phyloP scores from a whole-genome alignment of 2,113 vertebrate genomes.

The Scomber colias region DNA sequence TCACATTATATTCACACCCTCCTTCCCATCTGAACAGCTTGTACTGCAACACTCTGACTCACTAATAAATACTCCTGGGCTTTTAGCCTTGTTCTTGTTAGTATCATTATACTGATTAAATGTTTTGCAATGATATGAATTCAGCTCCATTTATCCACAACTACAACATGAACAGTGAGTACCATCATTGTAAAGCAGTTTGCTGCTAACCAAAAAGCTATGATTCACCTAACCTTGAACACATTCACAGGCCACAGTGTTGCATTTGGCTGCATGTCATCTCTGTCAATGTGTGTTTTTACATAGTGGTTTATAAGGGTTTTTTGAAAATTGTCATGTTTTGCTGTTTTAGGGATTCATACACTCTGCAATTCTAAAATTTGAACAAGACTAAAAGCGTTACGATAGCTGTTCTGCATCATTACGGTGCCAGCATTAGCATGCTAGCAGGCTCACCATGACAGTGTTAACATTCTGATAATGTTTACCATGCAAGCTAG shows the following conservation, averaged over 20 bases:
- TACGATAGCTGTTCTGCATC: too few relatives aligned
- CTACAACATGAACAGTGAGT: constrained; percentile 12
- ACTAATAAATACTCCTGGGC: constrained; percentile 39
- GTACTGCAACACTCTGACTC: constrained; percentile 32
- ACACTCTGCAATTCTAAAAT: too few relatives aligned
- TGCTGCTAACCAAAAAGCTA: neutral
- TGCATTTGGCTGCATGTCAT: neutral
- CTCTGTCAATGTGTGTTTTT: neutral
- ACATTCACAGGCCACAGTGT: neutral
- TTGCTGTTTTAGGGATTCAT: too few relatives aligned
- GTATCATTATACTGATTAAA: constrained; percentile 23
- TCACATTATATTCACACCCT: constrained; percentile 42
- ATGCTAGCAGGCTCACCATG: too few relatives aligned
- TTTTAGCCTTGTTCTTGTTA: constrained; percentile 19
- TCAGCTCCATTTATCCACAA: neutral
- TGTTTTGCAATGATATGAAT: neutral
- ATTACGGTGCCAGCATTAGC: too few relatives aligned
- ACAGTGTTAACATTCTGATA: too few relatives aligned
- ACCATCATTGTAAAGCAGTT: constrained; percentile 5
- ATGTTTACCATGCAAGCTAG: too few relatives aligned
- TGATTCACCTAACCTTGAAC: neutral
- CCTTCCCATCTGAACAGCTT: constrained; percentile 20
- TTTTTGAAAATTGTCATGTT: too few relatives aligned
- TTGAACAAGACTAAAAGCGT: too few relatives aligned
- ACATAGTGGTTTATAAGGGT: neutral